A percentile compares a stretch with the other conserved stretches of the same genome.
phyloP scores from a whole-genome alignment of 2,797 vertebrate species.

The Lithobates pipiens region DNA sequence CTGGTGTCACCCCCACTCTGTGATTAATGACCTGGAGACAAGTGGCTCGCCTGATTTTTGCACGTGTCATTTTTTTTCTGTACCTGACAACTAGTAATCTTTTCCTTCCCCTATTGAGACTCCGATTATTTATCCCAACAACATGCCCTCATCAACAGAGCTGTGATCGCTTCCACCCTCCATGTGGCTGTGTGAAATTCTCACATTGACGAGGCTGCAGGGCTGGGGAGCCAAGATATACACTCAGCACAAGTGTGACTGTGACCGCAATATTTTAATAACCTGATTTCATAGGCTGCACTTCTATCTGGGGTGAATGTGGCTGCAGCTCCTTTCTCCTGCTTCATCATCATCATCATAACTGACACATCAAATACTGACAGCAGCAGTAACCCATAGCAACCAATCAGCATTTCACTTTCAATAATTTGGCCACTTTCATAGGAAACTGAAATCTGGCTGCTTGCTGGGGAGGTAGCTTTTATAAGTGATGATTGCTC shows the following conservation, averaged over 20 bases:
- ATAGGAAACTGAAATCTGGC: too few relatives aligned
- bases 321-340: too few relatives aligned
- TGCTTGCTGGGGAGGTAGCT: too few relatives aligned
- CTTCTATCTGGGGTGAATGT: slow-evolving; percentile 30
- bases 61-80: slow-evolving; percentile 24
- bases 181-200: slow-evolving; percentile 48
- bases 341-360: too few relatives aligned
- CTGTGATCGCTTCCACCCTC: slow-evolving; percentile 20
- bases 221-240: slow-evolving; percentile 45
- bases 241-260: slow-evolving; percentile 34
- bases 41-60: slow-evolving; percentile 37
- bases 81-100: slow-evolving; percentile 8
- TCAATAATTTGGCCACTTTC: too few relatives aligned
- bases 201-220: slow-evolving; percentile 33
- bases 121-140: slow-evolving; percentile 26
- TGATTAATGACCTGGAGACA: slow-evolving; percentile 12
- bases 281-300: slow-evolving; percentile 38
- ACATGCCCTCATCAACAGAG: slow-evolving; percentile 18
- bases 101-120: slow-evolving; percentile 13
- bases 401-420: too few relatives aligned
- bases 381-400: too few relatives aligned
- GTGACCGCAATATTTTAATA: slow-evolving; percentile 48
- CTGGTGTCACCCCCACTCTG: not conserved
- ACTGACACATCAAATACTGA: too few relatives aligned
- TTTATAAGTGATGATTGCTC: too few relatives aligned